Conservation (phyloP, 2,797 vertebrate genomes). For the Natrix natrix region DNA sequence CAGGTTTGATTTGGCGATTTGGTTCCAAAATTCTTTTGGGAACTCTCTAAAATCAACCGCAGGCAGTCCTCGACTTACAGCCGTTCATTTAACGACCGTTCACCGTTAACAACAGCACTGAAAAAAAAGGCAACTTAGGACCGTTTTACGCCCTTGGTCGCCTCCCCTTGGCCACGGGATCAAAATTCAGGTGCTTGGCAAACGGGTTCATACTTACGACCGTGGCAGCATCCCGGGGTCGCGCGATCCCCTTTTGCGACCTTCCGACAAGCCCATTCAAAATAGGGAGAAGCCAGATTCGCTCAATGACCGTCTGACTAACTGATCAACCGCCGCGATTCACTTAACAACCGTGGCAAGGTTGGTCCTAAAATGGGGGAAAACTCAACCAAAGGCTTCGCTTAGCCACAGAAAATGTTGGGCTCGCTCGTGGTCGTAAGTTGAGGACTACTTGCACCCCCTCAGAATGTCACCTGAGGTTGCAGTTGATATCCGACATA, state of each 20-base stretch:
- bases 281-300: background rate
- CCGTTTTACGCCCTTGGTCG: background rate
- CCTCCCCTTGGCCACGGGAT: no score
- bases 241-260: no score
- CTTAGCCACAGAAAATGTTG: background rate
- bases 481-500: background rate
- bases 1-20: background rate
- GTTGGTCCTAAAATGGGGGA: fast-evolving
- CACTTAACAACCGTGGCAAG: no score
- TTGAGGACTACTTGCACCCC: background rate
- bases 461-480: background rate
- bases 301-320: no score
- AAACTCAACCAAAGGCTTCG: background rate
- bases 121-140: background rate
- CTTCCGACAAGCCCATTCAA: background rate
- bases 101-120: background rate
- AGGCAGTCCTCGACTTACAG: background rate
- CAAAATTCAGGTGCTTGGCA: background rate
- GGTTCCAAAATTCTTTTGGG: background rate
- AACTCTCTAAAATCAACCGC: background rate
- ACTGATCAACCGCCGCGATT: no score
- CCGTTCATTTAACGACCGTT: background rate
- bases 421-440: background rate
- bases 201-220: background rate
- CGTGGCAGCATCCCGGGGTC: background rate